These are phyloP conservation scores for Camelus dromedarius DNA, from an alignment of 2,113 vertebrate genomes.

Conservation along the genomic window DNA sequence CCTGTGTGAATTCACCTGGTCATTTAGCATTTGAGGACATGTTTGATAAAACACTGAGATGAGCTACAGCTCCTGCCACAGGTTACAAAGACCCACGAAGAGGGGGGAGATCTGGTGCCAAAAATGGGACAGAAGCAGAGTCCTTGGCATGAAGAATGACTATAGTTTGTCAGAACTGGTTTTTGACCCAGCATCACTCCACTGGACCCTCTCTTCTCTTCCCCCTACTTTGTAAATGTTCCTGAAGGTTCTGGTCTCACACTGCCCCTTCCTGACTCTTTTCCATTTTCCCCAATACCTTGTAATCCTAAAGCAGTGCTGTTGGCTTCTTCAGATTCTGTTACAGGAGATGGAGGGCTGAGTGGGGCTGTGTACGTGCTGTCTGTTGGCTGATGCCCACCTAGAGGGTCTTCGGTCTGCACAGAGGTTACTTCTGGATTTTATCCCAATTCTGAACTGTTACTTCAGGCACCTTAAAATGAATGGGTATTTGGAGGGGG, in stretches of 20 bases:
- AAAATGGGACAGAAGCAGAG: background rate
- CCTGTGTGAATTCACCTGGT: background rate
- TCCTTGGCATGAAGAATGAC: background rate
- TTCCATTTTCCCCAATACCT: background rate
- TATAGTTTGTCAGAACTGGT: background rate
- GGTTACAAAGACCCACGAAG: background rate
- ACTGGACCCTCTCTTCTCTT: background rate
- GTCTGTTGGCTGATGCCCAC: background rate
- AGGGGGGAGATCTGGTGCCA: background rate
- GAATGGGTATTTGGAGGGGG: background rate
- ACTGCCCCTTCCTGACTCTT: background rate
- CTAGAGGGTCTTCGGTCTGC: background rate
- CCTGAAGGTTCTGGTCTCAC: background rate
- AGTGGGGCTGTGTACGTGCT: background rate
- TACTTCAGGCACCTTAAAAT: background rate
- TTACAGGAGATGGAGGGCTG: rapidly evolving
- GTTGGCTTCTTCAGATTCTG: background rate
- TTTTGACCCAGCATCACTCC: background rate
- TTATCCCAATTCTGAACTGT: background rate
- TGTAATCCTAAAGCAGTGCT: background rate
- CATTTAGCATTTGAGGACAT: background rate
- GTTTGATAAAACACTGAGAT: background rate
- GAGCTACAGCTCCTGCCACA: background rate
- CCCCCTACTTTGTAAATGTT: background rate
- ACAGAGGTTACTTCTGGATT: background rate